Base-by-base conservation (phyloP, 2,797 vertebrate genomes). In the Avahi laniger region DNA sequence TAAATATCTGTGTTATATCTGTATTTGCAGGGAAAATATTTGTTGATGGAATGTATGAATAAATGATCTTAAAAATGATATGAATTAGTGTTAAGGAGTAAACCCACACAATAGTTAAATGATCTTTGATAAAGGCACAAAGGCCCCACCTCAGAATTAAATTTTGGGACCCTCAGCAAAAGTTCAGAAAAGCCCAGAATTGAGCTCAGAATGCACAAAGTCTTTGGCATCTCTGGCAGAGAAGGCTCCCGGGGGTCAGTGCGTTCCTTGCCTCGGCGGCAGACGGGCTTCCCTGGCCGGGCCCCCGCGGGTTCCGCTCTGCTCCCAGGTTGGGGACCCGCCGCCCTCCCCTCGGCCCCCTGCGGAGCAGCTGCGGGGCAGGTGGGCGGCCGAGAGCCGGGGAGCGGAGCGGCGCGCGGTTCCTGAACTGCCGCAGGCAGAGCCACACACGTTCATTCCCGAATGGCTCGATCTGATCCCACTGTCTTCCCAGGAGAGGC, bases 381-480 rank as follows among this genome's bases (percentile, higher is more conserved):
- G 89, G 97, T 94, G 96, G 96, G 97, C 52, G 79, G 79, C 28
- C 52, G 59, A 78, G 48, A 4, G 78, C 57, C 43, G 75, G 65
- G 72, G 67, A 79, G 57, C 67, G 14, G 52, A 38, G 52, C 2
- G 33, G 78, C 57, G 76, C 57, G 69, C 86, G 85, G 85, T 97
- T 94, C 75, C 91, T 54, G 67, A 93, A 92, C 82, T 86, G 79
- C 89, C 5, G 4, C 95, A 96, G 70, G 89, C 75, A 82, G 93
- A 94, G 91, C 93, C 95, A 81, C 79, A 86, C 85, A 86, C 91
- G 28, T 85, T 93, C 70, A 48, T 12, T 84, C 94, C 95, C 82
- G 96, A 97, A 96, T 92, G 95, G 82, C 82, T 97, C 33, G 1
- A 94, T 92, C n/a, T 61, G 84, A 95, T 94, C 72, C 76, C 83